These are phyloP conservation scores for Drosophila conformis DNA, from an alignment of 2,888 invertebrate genomes.

Conservation along the genomic window DNA sequence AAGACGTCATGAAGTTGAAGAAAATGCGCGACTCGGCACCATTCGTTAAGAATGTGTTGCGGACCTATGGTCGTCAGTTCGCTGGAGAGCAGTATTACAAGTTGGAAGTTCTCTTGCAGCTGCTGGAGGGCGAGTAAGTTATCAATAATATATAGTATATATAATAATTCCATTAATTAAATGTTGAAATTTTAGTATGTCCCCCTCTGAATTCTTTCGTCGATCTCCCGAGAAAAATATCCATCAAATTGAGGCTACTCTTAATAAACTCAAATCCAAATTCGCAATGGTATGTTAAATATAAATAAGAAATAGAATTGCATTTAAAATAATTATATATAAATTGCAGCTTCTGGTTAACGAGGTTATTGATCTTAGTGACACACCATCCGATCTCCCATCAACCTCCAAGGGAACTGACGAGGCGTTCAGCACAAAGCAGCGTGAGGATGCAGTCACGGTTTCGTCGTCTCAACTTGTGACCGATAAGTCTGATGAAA, in stretches of 20 bases:
- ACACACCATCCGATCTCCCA: slow-evolving; percentile 1
- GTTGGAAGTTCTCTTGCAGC: slow-evolving; percentile 68
- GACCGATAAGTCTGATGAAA: no score
- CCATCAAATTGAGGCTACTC: slow-evolving; percentile 27
- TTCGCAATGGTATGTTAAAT: slow-evolving; percentile 32
- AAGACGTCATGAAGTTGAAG: neutral
- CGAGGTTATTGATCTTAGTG: slow-evolving; percentile 22
- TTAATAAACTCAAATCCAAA: slow-evolving; percentile 29
- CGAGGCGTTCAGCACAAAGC: neutral
- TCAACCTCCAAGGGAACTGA: neutral
- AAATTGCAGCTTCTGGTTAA: slow-evolving; percentile 27
- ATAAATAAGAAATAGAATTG: neutral
- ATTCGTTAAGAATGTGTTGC: slow-evolving; percentile 90
- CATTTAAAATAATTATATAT: neutral
- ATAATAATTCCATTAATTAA: neutral
- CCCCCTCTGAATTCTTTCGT: neutral
- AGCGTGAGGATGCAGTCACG: neutral
- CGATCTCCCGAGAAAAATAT: slow-evolving; percentile 14
- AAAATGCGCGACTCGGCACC: slow-evolving; percentile 87
- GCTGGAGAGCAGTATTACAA: slow-evolving; percentile 33
- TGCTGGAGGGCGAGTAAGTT: slow-evolving; percentile 69
- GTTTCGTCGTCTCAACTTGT: no score
- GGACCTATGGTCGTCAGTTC: slow-evolving; percentile 34
- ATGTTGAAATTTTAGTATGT: slow-evolving; percentile 14
- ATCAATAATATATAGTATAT: neutral